Evolutionary conservation across 2,797 vertebrate genomes (phyloP).

Genomic region (Glyptemys insculpta): DNA sequence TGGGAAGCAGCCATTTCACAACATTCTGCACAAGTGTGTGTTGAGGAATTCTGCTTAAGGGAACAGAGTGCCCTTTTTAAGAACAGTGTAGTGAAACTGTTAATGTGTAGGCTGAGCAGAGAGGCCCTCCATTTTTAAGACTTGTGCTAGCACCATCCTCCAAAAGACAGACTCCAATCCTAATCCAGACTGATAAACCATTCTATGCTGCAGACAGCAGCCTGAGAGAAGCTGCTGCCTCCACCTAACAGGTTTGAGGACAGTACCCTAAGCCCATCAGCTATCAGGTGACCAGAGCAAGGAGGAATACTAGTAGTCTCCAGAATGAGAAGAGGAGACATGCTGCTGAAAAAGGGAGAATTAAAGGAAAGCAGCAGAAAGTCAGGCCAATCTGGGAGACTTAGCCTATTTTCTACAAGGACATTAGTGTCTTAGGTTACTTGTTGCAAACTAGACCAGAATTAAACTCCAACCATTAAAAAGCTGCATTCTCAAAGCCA

Average conservation of each 20-base stretch:
- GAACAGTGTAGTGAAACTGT: neutral
- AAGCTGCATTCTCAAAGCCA: slow-evolving; percentile 42
- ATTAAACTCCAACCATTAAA: slow-evolving; percentile 55
- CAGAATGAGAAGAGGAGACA: neutral
- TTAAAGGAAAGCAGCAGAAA: neutral
- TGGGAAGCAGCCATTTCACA: neutral
- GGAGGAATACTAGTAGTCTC: neutral
- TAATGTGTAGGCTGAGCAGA: neutral
- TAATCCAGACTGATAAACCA: neutral
- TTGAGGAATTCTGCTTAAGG: neutral
- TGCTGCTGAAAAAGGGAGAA: neutral
- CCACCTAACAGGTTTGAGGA: neutral
- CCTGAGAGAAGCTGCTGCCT: neutral
- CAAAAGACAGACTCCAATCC: neutral
- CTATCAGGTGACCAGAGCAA: neutral
- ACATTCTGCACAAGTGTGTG: neutral
- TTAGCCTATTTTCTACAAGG: neutral
- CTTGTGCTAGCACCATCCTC: neutral
- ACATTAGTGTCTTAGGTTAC: slow-evolving; percentile 28
- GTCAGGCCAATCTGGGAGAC: neutral
- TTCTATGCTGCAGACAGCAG: neutral
- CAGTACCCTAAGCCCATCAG: neutral
- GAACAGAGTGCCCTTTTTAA: neutral
- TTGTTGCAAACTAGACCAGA: slow-evolving; percentile 41
- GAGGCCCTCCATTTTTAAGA: neutral